Conservation (phyloP, 1,140 invertebrate species). For the silkworm (Bombyx mori) region ASM3026992v2 NC_085130.1:7032001-7032500, state of each 20-base stretch:
- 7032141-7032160: too few relatives aligned
- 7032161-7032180: too few relatives aligned
- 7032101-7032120: too few relatives aligned
- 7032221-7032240: too few relatives aligned
- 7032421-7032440: not conserved
- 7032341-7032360: constrained; percentile 12
- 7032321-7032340: constrained; percentile 2
- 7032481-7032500: not conserved
- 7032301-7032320: constrained; percentile 1
- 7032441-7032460: not conserved
- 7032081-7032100: too few relatives aligned
- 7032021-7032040: too few relatives aligned
- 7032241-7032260: not conserved
- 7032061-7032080: too few relatives aligned
- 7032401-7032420: not conserved
- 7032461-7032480: constrained; percentile 7
- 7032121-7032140: too few relatives aligned
- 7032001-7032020: too few relatives aligned
- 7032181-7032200: too few relatives aligned
- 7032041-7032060: too few relatives aligned
- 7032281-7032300: constrained; percentile 1
- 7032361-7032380: constrained; percentile 7
- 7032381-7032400: constrained; percentile 6
- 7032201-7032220: too few relatives aligned
- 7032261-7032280: constrained; percentile 1